Percentiles rank a stretch among this genome's conserved stretches.
Evolutionary conservation across 2,888 invertebrate genomes (phyloP).

Genomic region (Drosophila pseudotakahashii): DNA sequence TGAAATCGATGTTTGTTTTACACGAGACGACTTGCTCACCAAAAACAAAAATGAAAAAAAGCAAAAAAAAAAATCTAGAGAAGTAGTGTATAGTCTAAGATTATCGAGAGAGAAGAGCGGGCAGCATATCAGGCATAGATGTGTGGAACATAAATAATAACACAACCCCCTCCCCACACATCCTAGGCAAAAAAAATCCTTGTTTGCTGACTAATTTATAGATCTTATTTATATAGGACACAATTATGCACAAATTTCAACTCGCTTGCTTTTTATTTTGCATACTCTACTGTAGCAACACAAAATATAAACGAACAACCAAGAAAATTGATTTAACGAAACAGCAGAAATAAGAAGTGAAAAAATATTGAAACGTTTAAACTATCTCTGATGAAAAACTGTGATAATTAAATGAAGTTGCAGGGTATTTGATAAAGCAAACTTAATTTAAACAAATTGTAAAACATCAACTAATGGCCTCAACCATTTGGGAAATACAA

Average conservation of each 20-base stretch:
- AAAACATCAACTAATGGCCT: slow-evolving; percentile 51
- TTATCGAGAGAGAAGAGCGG: slow-evolving; percentile 4
- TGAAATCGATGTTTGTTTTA: slow-evolving; percentile 66
- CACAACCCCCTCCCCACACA: slow-evolving; percentile 11
- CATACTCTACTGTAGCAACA: slow-evolving; percentile 34
- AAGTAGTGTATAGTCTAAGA: slow-evolving; percentile 19
- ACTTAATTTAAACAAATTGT: slow-evolving; percentile 63
- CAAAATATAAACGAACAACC: slow-evolving; percentile 31
- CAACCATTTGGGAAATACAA: slow-evolving; percentile 20
- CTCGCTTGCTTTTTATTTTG: slow-evolving; percentile 69
- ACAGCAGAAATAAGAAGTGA: slow-evolving; percentile 27
- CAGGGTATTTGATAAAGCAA: slow-evolving; percentile 82
- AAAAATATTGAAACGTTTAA: slow-evolving; percentile 65
- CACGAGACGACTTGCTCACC: slow-evolving; percentile 50
- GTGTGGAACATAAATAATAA: slow-evolving; percentile 22
- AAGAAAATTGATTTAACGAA: slow-evolving; percentile 20
- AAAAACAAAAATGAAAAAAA: slow-evolving; percentile 42
- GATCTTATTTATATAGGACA: slow-evolving; percentile 20
- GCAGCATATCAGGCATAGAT: slow-evolving; percentile 43
- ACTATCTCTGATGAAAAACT: slow-evolving; percentile 83
- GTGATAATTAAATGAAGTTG: slow-evolving; percentile 83
- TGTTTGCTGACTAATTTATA: slow-evolving; percentile 13
- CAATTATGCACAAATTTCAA: slow-evolving; percentile 79
- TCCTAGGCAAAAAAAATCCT: slow-evolving; percentile 9
- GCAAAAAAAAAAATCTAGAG: slow-evolving; percentile 17